phyloP scores from a whole-genome alignment of 2,113 vertebrate species.

The Bettongia penicillata region DNA sequence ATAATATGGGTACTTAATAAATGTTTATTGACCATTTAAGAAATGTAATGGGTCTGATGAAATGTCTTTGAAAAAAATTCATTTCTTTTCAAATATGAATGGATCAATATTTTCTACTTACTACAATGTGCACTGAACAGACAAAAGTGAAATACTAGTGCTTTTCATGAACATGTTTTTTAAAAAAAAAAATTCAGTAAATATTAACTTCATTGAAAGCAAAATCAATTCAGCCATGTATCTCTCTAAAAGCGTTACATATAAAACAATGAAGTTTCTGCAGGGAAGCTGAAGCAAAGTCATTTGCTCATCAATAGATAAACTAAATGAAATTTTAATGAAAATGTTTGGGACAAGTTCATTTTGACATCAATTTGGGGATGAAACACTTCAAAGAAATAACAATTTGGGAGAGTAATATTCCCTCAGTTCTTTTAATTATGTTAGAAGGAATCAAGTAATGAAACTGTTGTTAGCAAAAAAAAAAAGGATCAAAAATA shows the following conservation, averaged over 20 bases:
- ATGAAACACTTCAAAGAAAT: slow-evolving; percentile 1
- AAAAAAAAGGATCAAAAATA: neutral
- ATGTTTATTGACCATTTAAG: neutral
- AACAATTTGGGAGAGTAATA: neutral
- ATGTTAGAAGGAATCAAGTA: slow-evolving; percentile 22
- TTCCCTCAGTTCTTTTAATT: slow-evolving; percentile 19
- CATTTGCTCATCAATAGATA: neutral
- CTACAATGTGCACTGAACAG: neutral
- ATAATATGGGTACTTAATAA: neutral
- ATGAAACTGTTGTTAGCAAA: slow-evolving; percentile 17
- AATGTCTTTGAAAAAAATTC: neutral
- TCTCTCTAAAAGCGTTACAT: neutral
- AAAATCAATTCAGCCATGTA: neutral
- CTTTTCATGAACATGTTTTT: neutral
- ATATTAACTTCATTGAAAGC: neutral
- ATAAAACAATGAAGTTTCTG: neutral
- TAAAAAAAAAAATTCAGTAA: neutral
- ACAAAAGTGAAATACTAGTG: neutral
- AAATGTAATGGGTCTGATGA: neutral
- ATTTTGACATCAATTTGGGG: slow-evolving; percentile 29
- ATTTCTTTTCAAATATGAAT: neutral
- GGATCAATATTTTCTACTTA: neutral
- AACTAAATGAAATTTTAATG: neutral
- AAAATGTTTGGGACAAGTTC: neutral
- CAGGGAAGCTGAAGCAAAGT: slow-evolving; percentile 3